Evolutionary conservation across 2,797 vertebrate genomes (phyloP).

Genomic region (Pogoniulus pusillus): DNA sequence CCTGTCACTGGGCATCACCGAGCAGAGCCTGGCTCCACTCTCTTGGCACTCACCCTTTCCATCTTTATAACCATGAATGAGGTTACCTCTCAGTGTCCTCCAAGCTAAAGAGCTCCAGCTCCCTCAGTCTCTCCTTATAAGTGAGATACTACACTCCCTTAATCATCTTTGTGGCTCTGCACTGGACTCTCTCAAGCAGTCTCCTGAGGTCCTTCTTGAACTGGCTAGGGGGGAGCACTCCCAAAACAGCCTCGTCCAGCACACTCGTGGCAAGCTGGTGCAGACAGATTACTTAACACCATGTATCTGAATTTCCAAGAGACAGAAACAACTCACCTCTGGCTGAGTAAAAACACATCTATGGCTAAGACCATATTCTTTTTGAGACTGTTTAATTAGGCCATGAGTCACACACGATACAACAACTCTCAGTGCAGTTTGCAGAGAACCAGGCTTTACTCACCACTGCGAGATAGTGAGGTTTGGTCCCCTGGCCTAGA

Average conservation of each 20-base stretch:
- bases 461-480: neutral
- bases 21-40: too few relatives aligned
- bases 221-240: neutral
- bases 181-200: too few relatives aligned
- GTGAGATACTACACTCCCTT: too few relatives aligned
- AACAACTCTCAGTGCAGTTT: neutral
- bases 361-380: neutral
- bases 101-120: too few relatives aligned
- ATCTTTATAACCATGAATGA: too few relatives aligned
- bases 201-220: too few relatives aligned
- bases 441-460: neutral
- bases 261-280: neutral
- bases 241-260: neutral
- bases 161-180: too few relatives aligned
- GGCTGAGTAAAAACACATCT: neutral
- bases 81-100: too few relatives aligned
- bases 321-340: slow-evolving; percentile 27
- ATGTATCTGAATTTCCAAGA: neutral
- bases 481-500: neutral
- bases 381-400: slow-evolving; percentile 21
- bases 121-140: too few relatives aligned
- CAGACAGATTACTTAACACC: slow-evolving; percentile 26
- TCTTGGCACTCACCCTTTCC: too few relatives aligned
- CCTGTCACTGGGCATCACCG: too few relatives aligned
- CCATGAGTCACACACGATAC: neutral